Conservation (phyloP, 2,888 invertebrate species). For the Xestia xanthographa region DNA sequence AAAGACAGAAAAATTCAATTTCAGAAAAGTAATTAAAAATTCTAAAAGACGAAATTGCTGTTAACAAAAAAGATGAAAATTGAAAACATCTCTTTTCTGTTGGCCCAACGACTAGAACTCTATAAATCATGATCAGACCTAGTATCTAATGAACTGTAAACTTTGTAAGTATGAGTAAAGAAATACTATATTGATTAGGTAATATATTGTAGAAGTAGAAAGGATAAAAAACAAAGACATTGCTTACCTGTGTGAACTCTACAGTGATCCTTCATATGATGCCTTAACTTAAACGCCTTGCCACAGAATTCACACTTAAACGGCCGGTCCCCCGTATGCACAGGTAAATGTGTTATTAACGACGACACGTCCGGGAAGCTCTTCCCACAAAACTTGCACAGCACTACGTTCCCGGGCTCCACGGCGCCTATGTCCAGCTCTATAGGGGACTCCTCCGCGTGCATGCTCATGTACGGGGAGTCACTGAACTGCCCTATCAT, state of each 20-base stretch:
- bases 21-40: neutral
- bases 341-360: constrained; percentile 96
- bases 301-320: constrained; percentile 98
- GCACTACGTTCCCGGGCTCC: constrained; percentile 94
- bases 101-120: neutral
- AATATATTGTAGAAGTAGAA: neutral
- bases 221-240: neutral
- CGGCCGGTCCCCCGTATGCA: constrained; percentile 97
- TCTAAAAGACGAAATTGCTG: neutral
- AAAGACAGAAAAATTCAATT: neutral
- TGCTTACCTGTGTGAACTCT: constrained; percentile 96
- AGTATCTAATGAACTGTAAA: constrained; percentile 6
- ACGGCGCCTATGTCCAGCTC: constrained; percentile 90
- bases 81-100: neutral
- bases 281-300: constrained; percentile 97
- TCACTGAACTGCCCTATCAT: constrained; percentile 88
- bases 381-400: constrained; percentile 98
- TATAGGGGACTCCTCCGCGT: constrained; percentile 91
- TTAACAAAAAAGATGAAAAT: neutral
- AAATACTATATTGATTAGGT: neutral
- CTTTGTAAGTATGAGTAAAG: neutral
- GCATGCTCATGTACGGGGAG: constrained; percentile 86
- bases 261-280: constrained; percentile 98
- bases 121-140: neutral
- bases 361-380: constrained; percentile 97